Evolutionary conservation across 2,113 vertebrate species (phyloP), one percentile per base, ranked within the genome.

Genomic region (Acanthochromis polyacanthus): DNA sequence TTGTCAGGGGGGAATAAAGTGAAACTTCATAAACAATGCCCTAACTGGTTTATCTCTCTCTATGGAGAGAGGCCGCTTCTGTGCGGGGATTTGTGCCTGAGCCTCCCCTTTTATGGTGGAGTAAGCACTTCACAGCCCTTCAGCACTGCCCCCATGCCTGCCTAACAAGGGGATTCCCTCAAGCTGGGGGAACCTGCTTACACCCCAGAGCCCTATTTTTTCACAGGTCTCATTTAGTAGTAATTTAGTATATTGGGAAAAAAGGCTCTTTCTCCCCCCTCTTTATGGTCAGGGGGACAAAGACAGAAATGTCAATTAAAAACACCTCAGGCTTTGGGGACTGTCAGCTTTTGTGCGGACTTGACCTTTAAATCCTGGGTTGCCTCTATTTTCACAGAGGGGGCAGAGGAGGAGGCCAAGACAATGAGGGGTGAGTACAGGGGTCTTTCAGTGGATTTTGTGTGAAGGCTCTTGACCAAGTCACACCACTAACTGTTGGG

Each of bases 1-100:
- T 96, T 99, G 97, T 98, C 97, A 96, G 93, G 94, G 95, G 75
- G 91, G 95, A 97, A 98, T 98, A 96, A 97, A 97, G 96, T 95
- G 95, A 96, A 96, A 96, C 95, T 96, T 95, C 81, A 94, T 95
- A 96, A 97, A 97, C 96, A 96, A 94, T 95, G 95, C 92, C 81
- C 88, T 95, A 94, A 96, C 95, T 94, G 95, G 95, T 96, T 96
- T 95, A 94, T 96, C 94, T 94, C 89, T 94, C 93, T 95, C 93
- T 89, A 93, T 94, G 87, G 77, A 85, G 87, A 83, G 91, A 94
- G 94, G 94, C 92, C 87, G 95, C 95, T 92, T 94, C 92, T 93
- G 84, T 93, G 88, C 73, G 81, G 80, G 93, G 96, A 96, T 96
- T 97, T 97, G 93, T 94, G 92, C 93, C 93, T 88, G 88, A 94